A percentile compares a stretch with the other conserved stretches of the same genome.
phyloP scores from a whole-genome alignment of 2,113 vertebrate genomes.

The Merops nubicus region DNA sequence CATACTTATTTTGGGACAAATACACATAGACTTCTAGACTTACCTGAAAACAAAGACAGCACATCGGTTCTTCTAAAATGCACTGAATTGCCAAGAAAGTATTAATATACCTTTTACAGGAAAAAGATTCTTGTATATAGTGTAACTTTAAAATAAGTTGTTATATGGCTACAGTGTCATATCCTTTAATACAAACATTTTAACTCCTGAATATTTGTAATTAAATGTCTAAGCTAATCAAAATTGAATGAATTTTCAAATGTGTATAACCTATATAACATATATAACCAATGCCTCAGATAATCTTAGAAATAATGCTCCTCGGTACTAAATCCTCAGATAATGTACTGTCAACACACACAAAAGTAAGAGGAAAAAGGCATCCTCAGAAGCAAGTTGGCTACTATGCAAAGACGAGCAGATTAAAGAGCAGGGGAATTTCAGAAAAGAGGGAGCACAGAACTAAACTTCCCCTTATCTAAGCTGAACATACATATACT shows the following conservation, averaged over 20 bases:
- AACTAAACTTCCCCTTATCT: background rate
- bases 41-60: background rate
- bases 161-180: background rate
- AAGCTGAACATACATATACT: background rate
- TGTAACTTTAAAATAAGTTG: background rate
- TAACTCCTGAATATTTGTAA: background rate
- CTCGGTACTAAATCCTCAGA: background rate
- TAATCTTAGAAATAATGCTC: background rate
- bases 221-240: background rate
- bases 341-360: background rate
- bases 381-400: background rate
- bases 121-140: background rate
- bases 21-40: background rate
- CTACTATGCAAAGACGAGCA: background rate
- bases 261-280: background rate
- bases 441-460: background rate
- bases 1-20: background rate
- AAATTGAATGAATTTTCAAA: background rate
- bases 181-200: background rate
- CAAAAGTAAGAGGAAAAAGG: background rate
- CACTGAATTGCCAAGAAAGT: background rate
- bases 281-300: accelerated
- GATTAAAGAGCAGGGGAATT: background rate
- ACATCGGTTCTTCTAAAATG: background rate
- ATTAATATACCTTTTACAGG: background rate